Base-by-base conservation (phyloP, 2,888 invertebrate species). In the Lochmaea capreae region DNA sequence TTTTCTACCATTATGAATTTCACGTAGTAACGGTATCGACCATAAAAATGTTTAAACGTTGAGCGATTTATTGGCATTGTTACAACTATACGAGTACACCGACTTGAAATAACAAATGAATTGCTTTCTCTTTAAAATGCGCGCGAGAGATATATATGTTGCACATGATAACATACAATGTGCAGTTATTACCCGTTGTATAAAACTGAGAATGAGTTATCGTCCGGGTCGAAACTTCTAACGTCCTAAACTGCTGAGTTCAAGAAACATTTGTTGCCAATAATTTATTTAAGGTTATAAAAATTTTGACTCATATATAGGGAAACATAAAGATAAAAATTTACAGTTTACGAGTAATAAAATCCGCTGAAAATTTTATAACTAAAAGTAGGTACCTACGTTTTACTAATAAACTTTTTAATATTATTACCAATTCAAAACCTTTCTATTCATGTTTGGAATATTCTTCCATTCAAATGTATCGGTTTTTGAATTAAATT, bases 251-350 rank as follows among this genome's bases (percentile, higher is more conserved):
- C 52, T 69, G 69, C 69, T 69, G 69, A 69, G 49, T 42, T 62
- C 69, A 61, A 43, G 62, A 49, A 69, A 68, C 68, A 68, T 68
- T 68, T 68, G 68, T 68, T 68, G 58, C 68, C 61, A 58, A 68
- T 68, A 68, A 69, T 69, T 69, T 69, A 69, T 69, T 69, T 69
- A 69, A 62, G 69, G 69, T 61, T 62, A 69, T 69, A 69, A 69
- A 69, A 46, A 62, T 69, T 69, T 69, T 11, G 69, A 69, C 69
- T 69, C 52, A 62, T 69, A 69, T 42, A 63, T 59, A 62, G 62
- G 62, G 39, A 52, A 62, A 69, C 54, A 69, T 68, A 61, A 68
- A 68, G 68, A 61, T 68, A 68, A 68, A 68, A 68, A 68, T 68
- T 61, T 46, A 68, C 68, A 61, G 61, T 68, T 68, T 68, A 68